Evolutionary conservation across 2,888 invertebrate genomes (phyloP).

Genomic region (Gisinianus flammeolus): DNA sequence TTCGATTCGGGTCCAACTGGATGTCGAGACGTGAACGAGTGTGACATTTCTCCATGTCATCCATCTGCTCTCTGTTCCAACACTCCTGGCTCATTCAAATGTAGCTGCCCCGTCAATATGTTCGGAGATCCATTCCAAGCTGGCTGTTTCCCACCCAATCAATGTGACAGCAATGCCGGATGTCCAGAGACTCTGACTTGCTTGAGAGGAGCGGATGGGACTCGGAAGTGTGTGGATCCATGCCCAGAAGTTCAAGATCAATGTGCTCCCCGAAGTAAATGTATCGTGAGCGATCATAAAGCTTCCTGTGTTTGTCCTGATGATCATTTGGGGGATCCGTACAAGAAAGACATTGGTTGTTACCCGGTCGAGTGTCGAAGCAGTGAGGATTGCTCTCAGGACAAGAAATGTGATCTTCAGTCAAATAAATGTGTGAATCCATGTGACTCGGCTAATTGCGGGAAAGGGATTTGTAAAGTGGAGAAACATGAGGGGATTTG

Average conservation of each 20-base stretch:
- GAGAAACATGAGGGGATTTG: constrained; percentile 76
- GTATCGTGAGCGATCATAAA: constrained; percentile 74
- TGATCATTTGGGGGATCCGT: constrained; percentile 82
- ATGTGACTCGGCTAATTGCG: constrained; percentile 78
- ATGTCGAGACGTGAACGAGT: constrained; percentile 85
- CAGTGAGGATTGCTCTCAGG: constrained; percentile 75
- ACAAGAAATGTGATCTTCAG: constrained; percentile 76
- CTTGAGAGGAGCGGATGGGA: constrained; percentile 61
- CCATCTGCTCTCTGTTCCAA: constrained; percentile 80
- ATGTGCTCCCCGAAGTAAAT: constrained; percentile 80
- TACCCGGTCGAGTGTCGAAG: constrained; percentile 86
- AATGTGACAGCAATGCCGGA: constrained; percentile 75
- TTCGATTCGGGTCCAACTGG: constrained; percentile 75
- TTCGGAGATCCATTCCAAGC: constrained; percentile 67
- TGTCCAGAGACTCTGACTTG: constrained; percentile 80
- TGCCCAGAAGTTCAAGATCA: constrained; percentile 68
- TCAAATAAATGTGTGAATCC: constrained; percentile 68
- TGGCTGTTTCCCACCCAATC: constrained; percentile 78
- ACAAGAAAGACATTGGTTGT: constrained; percentile 77
- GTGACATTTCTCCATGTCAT: constrained; percentile 77
- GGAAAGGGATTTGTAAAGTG: constrained; percentile 74
- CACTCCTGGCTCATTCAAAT: constrained; percentile 78
- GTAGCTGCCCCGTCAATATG: constrained; percentile 77
- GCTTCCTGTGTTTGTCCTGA: constrained; percentile 73
- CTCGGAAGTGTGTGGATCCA: constrained; percentile 76